Base-by-base conservation (phyloP, 1,140 invertebrate species). In the Aphelenchoides besseyi region DNA sequence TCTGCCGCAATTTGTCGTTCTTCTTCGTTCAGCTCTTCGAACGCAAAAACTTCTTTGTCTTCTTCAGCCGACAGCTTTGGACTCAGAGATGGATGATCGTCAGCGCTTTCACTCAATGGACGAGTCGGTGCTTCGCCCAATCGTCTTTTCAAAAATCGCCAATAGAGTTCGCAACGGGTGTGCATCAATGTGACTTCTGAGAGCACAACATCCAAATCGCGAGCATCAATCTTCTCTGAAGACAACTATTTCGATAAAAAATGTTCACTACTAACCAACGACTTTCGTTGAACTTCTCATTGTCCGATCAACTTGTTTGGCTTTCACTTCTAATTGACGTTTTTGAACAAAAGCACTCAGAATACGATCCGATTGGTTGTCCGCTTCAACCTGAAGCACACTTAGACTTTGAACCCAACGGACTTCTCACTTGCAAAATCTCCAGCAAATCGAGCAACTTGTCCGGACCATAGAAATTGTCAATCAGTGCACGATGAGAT, bases 171-270 rank as follows among this genome's bases (percentile, higher is more conserved):
- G 35, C 92, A 89, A 72, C 94, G 88, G 0, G 92, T 90, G 86
- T 95, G 94, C 85, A 97, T 90, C 23, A 97, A 87, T 0, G 93
- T 93, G 57, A 97, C 89, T 87, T 98, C 95, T 18, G 90, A 90
- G 53, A 98, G 89, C 2, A 95, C 86, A 0, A 91, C 88, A 87
- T 98, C 96, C 8, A 95, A 87, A 73, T 92, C 90, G 81, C 93
- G 91, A 0, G 94, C 91, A 85, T 95, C 91, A 62, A 87, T 64
- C 76, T 86, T 85, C 35, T 71, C 72, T 61, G 32, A 32, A 80
- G n/a, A 8, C 9, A 53, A 70, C 18, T 12, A 74, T 16, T 32
- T 18, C 71, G 16, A 48, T n/a, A 72, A 70, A 12, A 1, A 41
- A 30, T n/a, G 12, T 8, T 18, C 1, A 74, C 16, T 9, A 55